Evolutionary conservation across 2,113 vertebrate species (phyloP), one percentile per base, ranked within the genome.

Genomic region (Python bivittatus): DNA sequence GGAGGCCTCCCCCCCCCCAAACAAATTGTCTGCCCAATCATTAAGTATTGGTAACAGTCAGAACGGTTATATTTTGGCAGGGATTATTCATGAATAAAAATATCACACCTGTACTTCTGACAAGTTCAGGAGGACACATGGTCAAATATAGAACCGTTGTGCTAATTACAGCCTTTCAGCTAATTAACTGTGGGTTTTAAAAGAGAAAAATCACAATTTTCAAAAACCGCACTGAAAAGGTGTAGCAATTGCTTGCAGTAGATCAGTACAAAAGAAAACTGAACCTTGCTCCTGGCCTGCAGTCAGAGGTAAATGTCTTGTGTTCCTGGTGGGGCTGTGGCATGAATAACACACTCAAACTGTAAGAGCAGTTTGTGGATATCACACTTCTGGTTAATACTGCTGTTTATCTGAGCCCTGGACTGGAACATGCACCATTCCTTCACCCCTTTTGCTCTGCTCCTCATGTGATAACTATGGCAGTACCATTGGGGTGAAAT

Each of bases 31-130:
- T 84, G 27, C 7, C 56, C 38, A 56, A 38, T 92, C 58, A 84
- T 92, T 58, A 89, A 33, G 86, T 92, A 22, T 25, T 84, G n/a
- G 38, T 92, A 84, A 61, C 13, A 89, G n/a, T 57, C 12, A 38
- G 15, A 68, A 48, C 61, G 86, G 12, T 60, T 20, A 42, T 58
- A 6, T 53, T 88, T 89, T 33, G 25, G 72, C 17, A 60, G 5
- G 17, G 38, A 92, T 88, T 48, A 83, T 15, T 83, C 53, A 58
- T 29, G 27, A 52, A 88, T 58, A 58, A 56, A 38, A 88, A 92
- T 89, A 44, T 89, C 42, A 53, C 68, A 27, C 44, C 72, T 60
- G 87, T 84, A 38, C 29, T 84, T 89, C 60, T 84, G 72, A 60
- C 87, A 84, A 61, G 64, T 52, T 57, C 72, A 88, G 72, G n/a